Conservation (phyloP, 92 coral and sea anemone species). For the Parazoanthus darwini region DNA sequence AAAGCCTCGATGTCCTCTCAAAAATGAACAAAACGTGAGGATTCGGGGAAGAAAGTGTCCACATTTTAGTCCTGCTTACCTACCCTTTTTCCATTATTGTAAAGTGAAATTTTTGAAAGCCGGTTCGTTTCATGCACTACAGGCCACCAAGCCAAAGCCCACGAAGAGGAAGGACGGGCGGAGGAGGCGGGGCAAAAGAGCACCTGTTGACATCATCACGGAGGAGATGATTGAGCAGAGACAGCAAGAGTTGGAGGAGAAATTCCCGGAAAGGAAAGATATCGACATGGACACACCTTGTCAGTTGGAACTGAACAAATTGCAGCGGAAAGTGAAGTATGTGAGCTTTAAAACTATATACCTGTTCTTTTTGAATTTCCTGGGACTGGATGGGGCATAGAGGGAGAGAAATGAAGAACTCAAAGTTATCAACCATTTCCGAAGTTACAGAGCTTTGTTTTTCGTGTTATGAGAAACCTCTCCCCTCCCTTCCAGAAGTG, state of each 20-base stretch:
- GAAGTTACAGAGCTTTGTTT: no score
- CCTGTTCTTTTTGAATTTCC: no score
- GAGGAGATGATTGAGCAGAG: conserved; percentile 79
- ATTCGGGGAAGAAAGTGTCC: background rate
- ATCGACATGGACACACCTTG: conserved; percentile 93
- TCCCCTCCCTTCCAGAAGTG: no score
- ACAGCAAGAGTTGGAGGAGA: conserved; percentile 86
- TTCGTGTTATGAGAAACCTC: no score
- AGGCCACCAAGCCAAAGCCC: conserved; percentile 77
- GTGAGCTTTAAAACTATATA: conserved; percentile 7
- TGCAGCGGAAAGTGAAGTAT: conserved; percentile 95
- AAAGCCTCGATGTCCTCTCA: no score
- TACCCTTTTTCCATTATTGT: no score
- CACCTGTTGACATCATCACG: conserved; percentile 50
- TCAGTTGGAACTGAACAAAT: conserved; percentile 79
- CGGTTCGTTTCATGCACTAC: background rate
- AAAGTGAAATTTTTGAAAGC: background rate
- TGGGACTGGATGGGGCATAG: no score
- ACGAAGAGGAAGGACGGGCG: conserved; percentile 71
- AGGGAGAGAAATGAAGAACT: no score
- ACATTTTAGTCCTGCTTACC: no score
- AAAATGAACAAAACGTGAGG: no score
- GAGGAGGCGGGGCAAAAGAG: conserved; percentile 56
- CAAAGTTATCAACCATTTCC: no score
- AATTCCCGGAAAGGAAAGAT: conserved; percentile 94